Evolutionary conservation across 2,113 vertebrate species (phyloP).

Genomic region (Pygoscelis antarcticus): DNA sequence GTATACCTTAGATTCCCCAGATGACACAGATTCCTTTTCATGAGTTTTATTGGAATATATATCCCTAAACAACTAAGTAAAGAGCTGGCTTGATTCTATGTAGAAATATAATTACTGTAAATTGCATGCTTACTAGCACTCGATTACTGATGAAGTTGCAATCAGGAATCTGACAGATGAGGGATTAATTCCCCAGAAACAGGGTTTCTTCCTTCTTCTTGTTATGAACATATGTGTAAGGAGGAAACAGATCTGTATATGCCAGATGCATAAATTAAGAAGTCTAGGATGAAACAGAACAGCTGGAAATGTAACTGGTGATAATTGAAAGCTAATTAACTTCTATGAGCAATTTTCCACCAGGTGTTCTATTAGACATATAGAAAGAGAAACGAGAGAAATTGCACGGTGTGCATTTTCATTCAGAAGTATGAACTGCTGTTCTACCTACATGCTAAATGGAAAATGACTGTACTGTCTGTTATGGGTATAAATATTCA

Average conservation of each 20-base stretch:
- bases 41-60: background rate
- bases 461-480: background rate
- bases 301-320: slow-evolving; percentile 46
- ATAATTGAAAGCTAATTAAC: slow-evolving; percentile 39
- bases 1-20: background rate
- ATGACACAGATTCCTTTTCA: background rate
- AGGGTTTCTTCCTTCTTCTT: slow-evolving; percentile 4
- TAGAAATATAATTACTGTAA: background rate
- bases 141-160: background rate
- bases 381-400: background rate
- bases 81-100: background rate
- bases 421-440: background rate
- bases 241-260: background rate
- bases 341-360: slow-evolving; percentile 15
- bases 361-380: background rate
- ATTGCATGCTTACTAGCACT: background rate
- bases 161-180: slow-evolving; percentile 13
- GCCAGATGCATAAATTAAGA: slow-evolving; percentile 36
- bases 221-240: background rate
- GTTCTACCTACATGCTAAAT: background rate
- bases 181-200: background rate
- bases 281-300: slow-evolving; percentile 10
- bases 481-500: slow-evolving; percentile 12
- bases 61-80: background rate
- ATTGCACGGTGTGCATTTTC: background rate